Evolutionary conservation across 2,888 invertebrate genomes (phyloP), one percentile per base, ranked within the genome.

Genomic region (Lasioglossum calceatum): DNA sequence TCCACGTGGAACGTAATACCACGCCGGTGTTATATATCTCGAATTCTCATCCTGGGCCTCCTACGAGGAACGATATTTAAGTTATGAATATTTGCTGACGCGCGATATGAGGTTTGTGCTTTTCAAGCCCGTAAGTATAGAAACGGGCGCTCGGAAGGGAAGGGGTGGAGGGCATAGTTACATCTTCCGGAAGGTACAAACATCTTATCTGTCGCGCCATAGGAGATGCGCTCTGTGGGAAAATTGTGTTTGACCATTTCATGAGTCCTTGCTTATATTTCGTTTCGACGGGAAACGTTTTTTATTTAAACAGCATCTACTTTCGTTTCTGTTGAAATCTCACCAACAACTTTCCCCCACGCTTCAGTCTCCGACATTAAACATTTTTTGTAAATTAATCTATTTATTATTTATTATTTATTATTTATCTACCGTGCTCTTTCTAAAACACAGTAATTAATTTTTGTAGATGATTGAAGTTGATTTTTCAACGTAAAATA

Each of bases 1-100:
- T 81, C 85, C 70, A 73, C 80, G 87, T 81, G 73, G 77, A 89
- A 89, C 81, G 89, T 91, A 91, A 91, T 91, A 91, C 89, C 88
- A 39, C n/a, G 88, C 79, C 72, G 86, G 82, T 88, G 84, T 92
- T 91, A 91, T 89, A 88, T 89, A 88, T 87, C 87, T 73, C 82
- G 82, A 84, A 73, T 86, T 85, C 82, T 79, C 85, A 67, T 86
- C 71, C 79, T 50, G 79, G 76, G 74, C 82, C 85, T 82, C 77
- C 85, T 79, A 77, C 77, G 76, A 79, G 90, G 87, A 82, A 89
- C 91, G 93, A 94, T 94, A 94, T 94, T 94, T 93, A 93, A 94
- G 93, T 94, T 93, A 93, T 93, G 94, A 94, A 94, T 94, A 94
- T 94, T 94, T 94, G 93, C 93, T 91, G 89, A 93, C 92, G 91